Evolutionary conservation across 1,140 invertebrate species (phyloP), one percentile per base, ranked within the genome.

Genomic region (Himalopsyche phryganea): DNA sequence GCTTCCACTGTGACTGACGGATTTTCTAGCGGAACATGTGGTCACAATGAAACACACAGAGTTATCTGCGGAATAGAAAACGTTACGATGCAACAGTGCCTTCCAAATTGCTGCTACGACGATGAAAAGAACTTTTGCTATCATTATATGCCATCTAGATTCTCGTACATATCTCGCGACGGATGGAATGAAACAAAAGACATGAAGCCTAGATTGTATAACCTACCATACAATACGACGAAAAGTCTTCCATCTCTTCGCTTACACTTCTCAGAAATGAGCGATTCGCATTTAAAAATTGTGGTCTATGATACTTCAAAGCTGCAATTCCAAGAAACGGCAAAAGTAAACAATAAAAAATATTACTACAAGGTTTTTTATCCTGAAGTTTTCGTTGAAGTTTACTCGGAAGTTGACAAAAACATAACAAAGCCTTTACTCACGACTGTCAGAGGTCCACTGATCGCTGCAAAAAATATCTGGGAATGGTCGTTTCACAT

Each of bases 401-500:
- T 63, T 4, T 60, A 44, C 55, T 51, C 50, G n/a, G 49, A 52
- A 28, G 14, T 13, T 6, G 15, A 17, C 6, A 1, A 11, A 2
- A 57, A 54, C 14, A 48, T 46, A 28, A 41, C 50, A 1, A 59
- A 49, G 32, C 61, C 61, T 15, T 40, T 79, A 4, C 58, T 77
- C 1, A 71, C 69, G 6, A 74, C 76, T 6, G 57, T 68, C 1
- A 65, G 65, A 46, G 73, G 73, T 7, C 71, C 76, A 3, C 36
- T 75, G 0, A 75, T 79, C 15, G 65, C 44, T 17, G 73, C 70
- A n/a, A 65, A 75, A 23, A 62, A 66, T 13, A 75, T 73, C 50
- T 75, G 71, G 71, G 74, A 78, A 65, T 75, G 71, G 70, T 69
- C 68, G 5, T 60, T 79, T 6, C 64, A 72, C 33, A 28, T 78